These are phyloP conservation scores for Sebastolobus alascanus DNA, from an alignment of 2,797 vertebrate genomes.

Conservation along the genomic window DNA sequence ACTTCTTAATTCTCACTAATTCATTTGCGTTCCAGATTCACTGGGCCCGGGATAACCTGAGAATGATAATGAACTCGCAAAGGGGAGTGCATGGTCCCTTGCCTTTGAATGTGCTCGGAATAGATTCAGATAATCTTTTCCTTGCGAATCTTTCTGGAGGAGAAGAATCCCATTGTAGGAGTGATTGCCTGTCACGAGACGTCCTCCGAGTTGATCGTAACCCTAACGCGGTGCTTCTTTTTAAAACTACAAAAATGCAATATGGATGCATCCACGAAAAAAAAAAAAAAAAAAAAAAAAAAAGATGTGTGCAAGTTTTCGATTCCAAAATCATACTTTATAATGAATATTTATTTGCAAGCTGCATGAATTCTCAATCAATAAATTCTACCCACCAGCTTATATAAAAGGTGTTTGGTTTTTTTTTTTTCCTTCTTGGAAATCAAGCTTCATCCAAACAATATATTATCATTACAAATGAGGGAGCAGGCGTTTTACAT, in stretches of 20 bases:
- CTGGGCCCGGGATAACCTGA: conserved; percentile 91
- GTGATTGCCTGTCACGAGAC: conserved; percentile 91
- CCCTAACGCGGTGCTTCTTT: conserved; percentile 34
- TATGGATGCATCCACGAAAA: conserved; percentile 44
- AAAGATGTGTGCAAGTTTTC: conserved; percentile 67
- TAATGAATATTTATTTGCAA: conserved; percentile 85
- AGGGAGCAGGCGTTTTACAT: conserved; percentile 81
- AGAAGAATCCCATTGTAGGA: conserved; percentile 92
- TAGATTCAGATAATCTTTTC: conserved; percentile 95
- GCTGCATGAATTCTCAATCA: conserved; percentile 82
- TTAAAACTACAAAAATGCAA: conserved; percentile 38
- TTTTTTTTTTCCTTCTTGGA: conserved; percentile 58
- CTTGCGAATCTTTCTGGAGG: conserved; percentile 92
- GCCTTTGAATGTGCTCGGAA: conserved; percentile 97
- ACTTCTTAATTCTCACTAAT: conserved; percentile 99
- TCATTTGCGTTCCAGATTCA: conserved; percentile 99
- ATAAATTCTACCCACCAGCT: conserved; percentile 84
- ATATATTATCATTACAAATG: conserved; percentile 87
- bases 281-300: conserved; percentile 45
- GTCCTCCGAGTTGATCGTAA: conserved; percentile 78
- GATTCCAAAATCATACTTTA: conserved; percentile 82
- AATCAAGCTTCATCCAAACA: conserved; percentile 81
- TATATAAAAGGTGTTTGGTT: conserved; percentile 57
- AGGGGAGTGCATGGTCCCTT: conserved; percentile 91
- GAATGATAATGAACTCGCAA: conserved; percentile 92